Conservation (phyloP, 2,113 vertebrate species). For the Plecotus auritus region DNA sequence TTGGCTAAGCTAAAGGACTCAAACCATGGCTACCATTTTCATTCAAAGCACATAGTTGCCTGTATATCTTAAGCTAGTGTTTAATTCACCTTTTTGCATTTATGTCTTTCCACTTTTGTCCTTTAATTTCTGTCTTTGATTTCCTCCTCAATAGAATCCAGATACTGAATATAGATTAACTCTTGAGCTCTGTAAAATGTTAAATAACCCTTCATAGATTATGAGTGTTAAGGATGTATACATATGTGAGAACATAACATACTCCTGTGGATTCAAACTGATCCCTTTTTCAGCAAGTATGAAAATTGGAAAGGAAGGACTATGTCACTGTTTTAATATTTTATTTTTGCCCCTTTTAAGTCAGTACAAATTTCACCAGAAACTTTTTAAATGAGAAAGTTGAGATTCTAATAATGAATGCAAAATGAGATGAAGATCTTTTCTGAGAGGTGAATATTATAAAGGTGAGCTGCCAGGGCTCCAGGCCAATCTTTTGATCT, state of each 20-base stretch:
- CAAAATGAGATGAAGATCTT: background rate
- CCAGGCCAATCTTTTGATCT: constrained; percentile 28
- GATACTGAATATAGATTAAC: background rate
- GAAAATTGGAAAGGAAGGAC: background rate
- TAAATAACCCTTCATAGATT: background rate
- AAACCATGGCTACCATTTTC: background rate
- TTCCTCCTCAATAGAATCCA: background rate
- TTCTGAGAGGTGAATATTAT: background rate
- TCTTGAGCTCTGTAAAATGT: background rate
- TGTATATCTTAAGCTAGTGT: background rate
- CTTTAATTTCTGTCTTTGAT: background rate
- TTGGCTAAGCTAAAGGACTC: background rate
- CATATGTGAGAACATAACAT: accelerated
- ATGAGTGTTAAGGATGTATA: background rate
- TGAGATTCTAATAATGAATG: background rate
- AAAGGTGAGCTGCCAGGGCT: background rate
- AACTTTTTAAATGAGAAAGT: constrained; percentile 1
- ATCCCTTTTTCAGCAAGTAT: background rate
- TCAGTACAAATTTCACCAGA: background rate
- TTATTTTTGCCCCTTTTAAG: background rate
- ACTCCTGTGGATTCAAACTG: background rate
- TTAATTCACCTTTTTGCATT: background rate
- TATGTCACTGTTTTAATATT: background rate
- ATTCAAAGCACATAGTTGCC: background rate
- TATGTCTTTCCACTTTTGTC: background rate